phyloP scores from a whole-genome alignment of 2,113 vertebrate species.

The Anoplopoma fimbria region DNA sequence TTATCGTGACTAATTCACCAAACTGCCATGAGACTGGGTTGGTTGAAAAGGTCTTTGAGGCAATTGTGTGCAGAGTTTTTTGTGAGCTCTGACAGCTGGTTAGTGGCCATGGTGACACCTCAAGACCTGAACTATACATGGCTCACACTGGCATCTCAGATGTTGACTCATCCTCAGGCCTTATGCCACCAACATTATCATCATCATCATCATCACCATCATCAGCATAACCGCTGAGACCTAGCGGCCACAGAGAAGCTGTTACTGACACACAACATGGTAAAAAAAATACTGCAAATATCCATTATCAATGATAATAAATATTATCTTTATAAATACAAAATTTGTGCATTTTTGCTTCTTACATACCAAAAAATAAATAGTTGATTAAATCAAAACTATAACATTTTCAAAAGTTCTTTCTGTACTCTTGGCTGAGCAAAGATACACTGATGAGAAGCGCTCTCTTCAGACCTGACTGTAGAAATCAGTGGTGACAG shows the following conservation, averaged over 20 bases:
- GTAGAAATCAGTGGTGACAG: constrained; percentile 77
- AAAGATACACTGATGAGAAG: constrained; percentile 70
- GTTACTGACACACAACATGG: constrained; percentile 8
- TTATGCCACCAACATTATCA: constrained; percentile 5
- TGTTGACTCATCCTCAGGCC: constrained; percentile 15
- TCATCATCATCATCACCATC: neutral
- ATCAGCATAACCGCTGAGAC: constrained; percentile 11
- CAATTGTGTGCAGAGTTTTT: constrained; percentile 29
- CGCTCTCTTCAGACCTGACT: constrained; percentile 63
- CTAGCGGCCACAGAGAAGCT: constrained; percentile 10
- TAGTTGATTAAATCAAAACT: neutral
- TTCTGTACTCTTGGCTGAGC: constrained; percentile 54
- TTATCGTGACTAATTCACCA: neutral
- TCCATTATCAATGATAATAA: neutral
- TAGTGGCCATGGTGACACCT: constrained; percentile 21
- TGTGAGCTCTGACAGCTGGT: constrained; percentile 45
- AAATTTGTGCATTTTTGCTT: neutral
- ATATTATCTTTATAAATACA: neutral
- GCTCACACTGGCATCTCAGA: constrained; percentile 22
- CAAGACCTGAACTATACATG: constrained; percentile 17
- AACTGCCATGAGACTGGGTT: neutral
- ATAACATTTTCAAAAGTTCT: neutral
- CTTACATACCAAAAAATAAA: constrained; percentile 1
- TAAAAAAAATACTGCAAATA: neutral
- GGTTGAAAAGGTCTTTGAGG: constrained; percentile 55